Percentiles rank a stretch among this genome's conserved stretches.
Evolutionary conservation across 2,113 vertebrate genomes (phyloP).

Genomic region (Hippocampus barbouri): DNA sequence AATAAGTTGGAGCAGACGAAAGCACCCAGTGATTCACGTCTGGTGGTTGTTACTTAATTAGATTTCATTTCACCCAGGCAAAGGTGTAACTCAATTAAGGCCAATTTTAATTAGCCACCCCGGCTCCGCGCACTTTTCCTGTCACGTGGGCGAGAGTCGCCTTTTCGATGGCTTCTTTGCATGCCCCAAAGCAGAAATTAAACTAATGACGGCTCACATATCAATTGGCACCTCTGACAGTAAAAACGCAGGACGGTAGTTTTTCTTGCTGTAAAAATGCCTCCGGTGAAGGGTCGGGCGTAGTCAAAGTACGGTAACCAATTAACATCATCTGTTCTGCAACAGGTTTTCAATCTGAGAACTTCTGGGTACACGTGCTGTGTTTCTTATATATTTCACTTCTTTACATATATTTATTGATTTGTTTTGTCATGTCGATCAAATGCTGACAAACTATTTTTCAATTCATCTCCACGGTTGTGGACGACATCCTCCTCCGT

Average conservation of each 20-base stretch:
- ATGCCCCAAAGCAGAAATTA: conserved; percentile 5
- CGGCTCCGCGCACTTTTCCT: conserved; percentile 6
- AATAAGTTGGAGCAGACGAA: background rate
- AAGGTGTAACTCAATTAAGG: conserved; percentile 19
- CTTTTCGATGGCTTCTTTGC: conserved; percentile 17
- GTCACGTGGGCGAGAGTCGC: background rate
- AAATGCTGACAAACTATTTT: background rate
- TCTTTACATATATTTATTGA: no score
- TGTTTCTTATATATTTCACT: no score
- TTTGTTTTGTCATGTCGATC: no score
- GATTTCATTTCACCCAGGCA: conserved; percentile 18
- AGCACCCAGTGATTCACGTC: background rate
- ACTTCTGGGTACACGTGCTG: no score
- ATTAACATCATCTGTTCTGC: no score
- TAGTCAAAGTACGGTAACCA: no score
- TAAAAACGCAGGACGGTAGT: no score
- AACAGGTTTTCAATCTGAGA: no score
- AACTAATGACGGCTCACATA: background rate
- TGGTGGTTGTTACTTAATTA: background rate
- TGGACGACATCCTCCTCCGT: background rate
- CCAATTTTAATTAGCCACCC: conserved; percentile 21
- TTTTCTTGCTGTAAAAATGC: no score
- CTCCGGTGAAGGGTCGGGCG: no score
- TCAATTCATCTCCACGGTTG: background rate
- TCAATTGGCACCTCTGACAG: background rate